These are phyloP conservation scores for Drosophila falleni DNA, from an alignment of 2,888 invertebrate species.

Conservation along the genomic window DNA sequence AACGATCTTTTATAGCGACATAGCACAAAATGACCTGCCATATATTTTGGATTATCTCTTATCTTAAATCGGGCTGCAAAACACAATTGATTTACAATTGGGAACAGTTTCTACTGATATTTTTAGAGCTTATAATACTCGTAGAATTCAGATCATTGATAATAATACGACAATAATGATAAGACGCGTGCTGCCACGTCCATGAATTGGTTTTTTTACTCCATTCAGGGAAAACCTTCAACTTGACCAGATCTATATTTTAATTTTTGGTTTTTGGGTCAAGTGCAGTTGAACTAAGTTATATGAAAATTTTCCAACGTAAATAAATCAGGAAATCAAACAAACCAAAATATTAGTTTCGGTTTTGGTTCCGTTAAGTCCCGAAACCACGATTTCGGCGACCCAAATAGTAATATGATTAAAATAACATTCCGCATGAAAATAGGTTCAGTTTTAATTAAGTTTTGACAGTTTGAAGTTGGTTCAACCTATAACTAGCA, in stretches of 20 bases:
- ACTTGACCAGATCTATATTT: background rate
- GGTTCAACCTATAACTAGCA: too few relatives aligned
- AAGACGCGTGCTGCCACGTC: conserved; percentile 1
- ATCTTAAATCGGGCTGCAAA: conserved; percentile 20
- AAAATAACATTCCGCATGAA: too few relatives aligned
- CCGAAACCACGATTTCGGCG: too few relatives aligned
- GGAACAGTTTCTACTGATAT: background rate
- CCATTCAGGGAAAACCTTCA: conserved; percentile 3
- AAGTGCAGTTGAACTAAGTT: background rate
- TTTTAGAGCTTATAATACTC: background rate
- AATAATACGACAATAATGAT: conserved; percentile 15
- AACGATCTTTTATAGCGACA: conserved; percentile 52
- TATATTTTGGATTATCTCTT: conserved; percentile 58
- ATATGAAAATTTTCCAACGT: background rate
- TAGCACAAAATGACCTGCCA: background rate
- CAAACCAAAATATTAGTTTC: too few relatives aligned
- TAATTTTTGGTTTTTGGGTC: conserved; percentile 1
- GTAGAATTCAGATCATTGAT: conserved; percentile 10
- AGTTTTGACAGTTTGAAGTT: too few relatives aligned
- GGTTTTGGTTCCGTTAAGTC: too few relatives aligned
- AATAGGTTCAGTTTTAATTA: too few relatives aligned
- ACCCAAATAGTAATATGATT: too few relatives aligned
- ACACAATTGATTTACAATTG: conserved; percentile 41
- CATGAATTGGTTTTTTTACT: conserved; percentile 9
- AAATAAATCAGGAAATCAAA: too few relatives aligned